phyloP scores from a whole-genome alignment of 2,888 invertebrate genomes.

The Glyphotaelius pellucidus region DNA sequence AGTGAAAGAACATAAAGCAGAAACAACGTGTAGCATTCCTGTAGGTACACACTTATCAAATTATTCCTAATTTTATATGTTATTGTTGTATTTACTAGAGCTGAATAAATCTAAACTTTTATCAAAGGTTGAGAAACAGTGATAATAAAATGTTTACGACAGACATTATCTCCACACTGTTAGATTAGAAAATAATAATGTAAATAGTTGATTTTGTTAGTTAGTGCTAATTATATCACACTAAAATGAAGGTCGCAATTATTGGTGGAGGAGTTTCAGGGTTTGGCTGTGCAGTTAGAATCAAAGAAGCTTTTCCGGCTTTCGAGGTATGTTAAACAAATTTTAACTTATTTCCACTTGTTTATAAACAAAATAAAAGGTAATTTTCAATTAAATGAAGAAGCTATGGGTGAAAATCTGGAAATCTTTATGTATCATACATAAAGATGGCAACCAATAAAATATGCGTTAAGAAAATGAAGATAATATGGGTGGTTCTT shows the following conservation, averaged over 20 bases:
- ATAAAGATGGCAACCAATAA: too few relatives aligned
- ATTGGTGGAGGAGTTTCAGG: constrained; percentile 88
- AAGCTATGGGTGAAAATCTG: too few relatives aligned
- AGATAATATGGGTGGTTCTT: too few relatives aligned
- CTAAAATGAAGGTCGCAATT: constrained; percentile 75
- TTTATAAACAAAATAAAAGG: too few relatives aligned
- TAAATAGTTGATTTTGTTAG: neutral
- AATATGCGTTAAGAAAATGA: too few relatives aligned
- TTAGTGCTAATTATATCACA: neutral
- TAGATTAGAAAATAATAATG: neutral
- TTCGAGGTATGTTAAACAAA: constrained; percentile 70
- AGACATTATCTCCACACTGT: neutral
- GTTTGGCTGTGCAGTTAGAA: constrained; percentile 81
- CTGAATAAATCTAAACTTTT: neutral
- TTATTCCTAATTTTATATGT: too few relatives aligned
- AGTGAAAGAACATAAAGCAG: too few relatives aligned
- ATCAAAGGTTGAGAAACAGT: neutral
- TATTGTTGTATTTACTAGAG: neutral
- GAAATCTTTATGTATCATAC: too few relatives aligned
- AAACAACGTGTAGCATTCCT: too few relatives aligned
- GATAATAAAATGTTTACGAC: neutral
- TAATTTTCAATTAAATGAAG: too few relatives aligned
- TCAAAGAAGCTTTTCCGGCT: constrained; percentile 78
- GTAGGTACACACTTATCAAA: too few relatives aligned
- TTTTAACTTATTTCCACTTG: too few relatives aligned